phyloP scores from a whole-genome alignment of 2,888 invertebrate species.

The Temnothorax unifasciatus region DNA sequence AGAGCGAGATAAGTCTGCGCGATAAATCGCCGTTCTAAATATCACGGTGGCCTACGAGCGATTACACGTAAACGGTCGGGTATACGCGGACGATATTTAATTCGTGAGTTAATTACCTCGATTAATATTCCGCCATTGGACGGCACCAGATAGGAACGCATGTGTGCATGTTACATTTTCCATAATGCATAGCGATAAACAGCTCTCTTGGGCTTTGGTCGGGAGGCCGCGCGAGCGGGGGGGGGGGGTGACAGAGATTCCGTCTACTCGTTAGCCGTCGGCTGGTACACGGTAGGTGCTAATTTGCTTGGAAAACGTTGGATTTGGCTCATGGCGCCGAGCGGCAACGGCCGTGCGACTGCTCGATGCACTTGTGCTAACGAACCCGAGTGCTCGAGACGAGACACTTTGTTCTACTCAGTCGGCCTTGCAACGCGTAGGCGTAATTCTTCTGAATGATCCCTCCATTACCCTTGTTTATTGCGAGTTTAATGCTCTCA shows the following conservation, averaged over 20 bases:
- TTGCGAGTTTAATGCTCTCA: background rate
- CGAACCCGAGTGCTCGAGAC: conserved; percentile 56
- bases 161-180: conserved; percentile 71
- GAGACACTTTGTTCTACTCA: conserved; percentile 47
- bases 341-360: conserved; percentile 31
- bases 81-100: conserved; percentile 78
- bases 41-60: conserved; percentile 57
- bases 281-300: conserved; percentile 64
- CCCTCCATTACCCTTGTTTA: conserved; percentile 24
- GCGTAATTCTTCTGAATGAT: conserved; percentile 46
- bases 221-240: conserved; percentile 32
- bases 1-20: conserved; percentile 74
- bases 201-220: conserved; percentile 63
- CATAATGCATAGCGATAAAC: conserved; percentile 79
- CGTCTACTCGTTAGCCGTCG: conserved; percentile 75
- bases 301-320: conserved; percentile 69
- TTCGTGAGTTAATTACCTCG: conserved; percentile 82
- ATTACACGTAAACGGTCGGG: conserved; percentile 42
- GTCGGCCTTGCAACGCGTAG: conserved; percentile 15
- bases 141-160: conserved; percentile 37
- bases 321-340: conserved; percentile 55
- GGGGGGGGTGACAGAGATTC: conserved; percentile 52
- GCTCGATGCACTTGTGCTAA: conserved; percentile 57
- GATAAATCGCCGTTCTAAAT: conserved; percentile 77
- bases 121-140: conserved; percentile 80